Percentiles rank a stretch among this genome's conserved stretches.
phyloP scores from a whole-genome alignment of 2,113 vertebrate genomes.

The Cephalophus harveyi region DNA sequence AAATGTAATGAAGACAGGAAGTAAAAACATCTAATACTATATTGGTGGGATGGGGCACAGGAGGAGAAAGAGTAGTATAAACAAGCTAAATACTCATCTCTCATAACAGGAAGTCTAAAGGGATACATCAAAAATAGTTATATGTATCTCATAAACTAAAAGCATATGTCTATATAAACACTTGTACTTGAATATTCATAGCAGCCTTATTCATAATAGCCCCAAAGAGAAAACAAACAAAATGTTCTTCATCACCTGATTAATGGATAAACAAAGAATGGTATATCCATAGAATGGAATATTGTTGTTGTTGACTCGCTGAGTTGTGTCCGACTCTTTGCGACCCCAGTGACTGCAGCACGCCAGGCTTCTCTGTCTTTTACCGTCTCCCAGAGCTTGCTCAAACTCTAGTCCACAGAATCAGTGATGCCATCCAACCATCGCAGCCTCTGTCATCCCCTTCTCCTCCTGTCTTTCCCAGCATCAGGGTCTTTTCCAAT shows the following conservation, averaged over 20 bases:
- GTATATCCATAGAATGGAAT: neutral
- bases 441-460: neutral
- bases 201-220: neutral
- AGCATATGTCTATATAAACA: neutral
- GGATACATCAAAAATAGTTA: neutral
- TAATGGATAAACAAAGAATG: neutral
- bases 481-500: neutral
- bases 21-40: neutral
- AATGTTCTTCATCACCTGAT: neutral
- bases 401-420: neutral
- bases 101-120: neutral
- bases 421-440: neutral
- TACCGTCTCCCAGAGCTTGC: neutral
- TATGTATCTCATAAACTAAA: neutral
- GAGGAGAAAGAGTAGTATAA: neutral
- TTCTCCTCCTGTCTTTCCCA: neutral
- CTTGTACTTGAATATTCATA: neutral
- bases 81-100: neutral
- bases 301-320: neutral
- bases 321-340: neutral
- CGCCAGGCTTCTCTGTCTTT: neutral
- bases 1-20: neutral
- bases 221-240: neutral
- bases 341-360: neutral
- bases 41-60: neutral